A percentile compares a stretch with the other conserved stretches of the same genome.
phyloP scores from a whole-genome alignment of 1,140 invertebrate genomes.

The Papilio polyxenes region DNA sequence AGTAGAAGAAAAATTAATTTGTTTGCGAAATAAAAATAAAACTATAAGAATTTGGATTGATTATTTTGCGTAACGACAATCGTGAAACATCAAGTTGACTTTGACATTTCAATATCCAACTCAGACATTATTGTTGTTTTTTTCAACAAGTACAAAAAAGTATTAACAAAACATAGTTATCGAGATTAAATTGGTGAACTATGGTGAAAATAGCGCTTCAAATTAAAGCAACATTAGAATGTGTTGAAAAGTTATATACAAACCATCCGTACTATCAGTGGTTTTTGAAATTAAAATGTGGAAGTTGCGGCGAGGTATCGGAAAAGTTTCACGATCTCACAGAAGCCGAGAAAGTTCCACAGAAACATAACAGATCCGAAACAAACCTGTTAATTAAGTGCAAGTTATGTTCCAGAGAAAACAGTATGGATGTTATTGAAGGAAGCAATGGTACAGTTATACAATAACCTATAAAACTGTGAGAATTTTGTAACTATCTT shows the following conservation, averaged over 20 bases:
- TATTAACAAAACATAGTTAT: neutral
- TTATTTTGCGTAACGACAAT: neutral
- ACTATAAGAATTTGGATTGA: neutral
- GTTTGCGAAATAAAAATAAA: neutral
- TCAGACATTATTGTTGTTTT: neutral
- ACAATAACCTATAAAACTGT: conserved; percentile 1
- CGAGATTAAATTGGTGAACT: conserved; percentile 48
- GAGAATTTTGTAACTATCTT: neutral
- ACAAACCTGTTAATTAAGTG: conserved; percentile 93
- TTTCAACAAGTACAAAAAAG: neutral
- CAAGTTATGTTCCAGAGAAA: conserved; percentile 93
- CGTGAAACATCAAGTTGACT: neutral
- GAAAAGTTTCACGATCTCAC: conserved; percentile 91
- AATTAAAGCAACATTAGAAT: conserved; percentile 85
- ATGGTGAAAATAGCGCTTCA: conserved; percentile 88
- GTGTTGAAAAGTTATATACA: conserved; percentile 85
- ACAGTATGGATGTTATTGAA: conserved; percentile 88
- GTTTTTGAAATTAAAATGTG: conserved; percentile 88
- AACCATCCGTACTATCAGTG: conserved; percentile 84
- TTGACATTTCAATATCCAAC: conserved; percentile 19
- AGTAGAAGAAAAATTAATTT: no score
- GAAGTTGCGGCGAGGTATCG: conserved; percentile 89
- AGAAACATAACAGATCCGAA: conserved; percentile 86
- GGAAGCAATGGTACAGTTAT: conserved; percentile 82
- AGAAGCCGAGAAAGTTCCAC: conserved; percentile 84